These are phyloP conservation scores for Scaptomyza pallida DNA, from an alignment of 1,140 invertebrate genomes.

Conservation along the genomic window DNA sequence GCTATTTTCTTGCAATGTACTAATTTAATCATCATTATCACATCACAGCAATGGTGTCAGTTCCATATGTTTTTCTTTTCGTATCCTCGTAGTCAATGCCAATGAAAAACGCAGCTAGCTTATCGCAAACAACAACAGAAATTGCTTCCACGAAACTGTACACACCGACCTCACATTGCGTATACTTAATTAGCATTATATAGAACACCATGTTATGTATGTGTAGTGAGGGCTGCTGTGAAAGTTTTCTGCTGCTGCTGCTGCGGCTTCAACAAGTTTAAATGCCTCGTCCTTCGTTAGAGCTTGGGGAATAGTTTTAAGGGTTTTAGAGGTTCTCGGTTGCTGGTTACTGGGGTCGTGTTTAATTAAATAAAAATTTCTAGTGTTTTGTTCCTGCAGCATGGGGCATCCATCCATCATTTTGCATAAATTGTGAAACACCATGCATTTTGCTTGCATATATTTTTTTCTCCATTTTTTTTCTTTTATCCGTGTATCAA, in stretches of 20 bases:
- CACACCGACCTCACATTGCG: no score
- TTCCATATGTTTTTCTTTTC: conserved; percentile 6
- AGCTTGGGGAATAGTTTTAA: not conserved
- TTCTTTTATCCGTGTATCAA: conserved; percentile 21
- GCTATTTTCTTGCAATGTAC: not conserved
- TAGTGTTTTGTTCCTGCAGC: conserved; percentile 24
- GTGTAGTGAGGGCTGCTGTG: conserved; percentile 9
- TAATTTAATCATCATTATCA: conserved; percentile 31
- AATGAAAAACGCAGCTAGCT: not conserved
- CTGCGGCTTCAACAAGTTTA: conserved; percentile 31
- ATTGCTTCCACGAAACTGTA: no score
- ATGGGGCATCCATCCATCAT: conserved; percentile 5
- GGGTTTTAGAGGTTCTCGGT: not conserved
- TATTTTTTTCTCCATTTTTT: not conserved
- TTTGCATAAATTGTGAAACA: conserved; percentile 34
- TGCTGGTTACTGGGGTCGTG: not conserved
- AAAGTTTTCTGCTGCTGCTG: not conserved
- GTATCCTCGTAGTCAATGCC: not conserved
- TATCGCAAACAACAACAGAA: no score
- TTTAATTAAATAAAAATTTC: conserved; percentile 37
- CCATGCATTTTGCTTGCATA: conserved; percentile 31
- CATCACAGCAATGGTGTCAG: conserved; percentile 1
- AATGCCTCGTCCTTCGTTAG: conserved; percentile 3
- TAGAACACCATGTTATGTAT: conserved; percentile 48
- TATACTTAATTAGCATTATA: conserved; percentile 70